These are phyloP conservation scores for Myotis daubentonii DNA, from an alignment of 2,797 vertebrate genomes.

Conservation along the genomic window DNA sequence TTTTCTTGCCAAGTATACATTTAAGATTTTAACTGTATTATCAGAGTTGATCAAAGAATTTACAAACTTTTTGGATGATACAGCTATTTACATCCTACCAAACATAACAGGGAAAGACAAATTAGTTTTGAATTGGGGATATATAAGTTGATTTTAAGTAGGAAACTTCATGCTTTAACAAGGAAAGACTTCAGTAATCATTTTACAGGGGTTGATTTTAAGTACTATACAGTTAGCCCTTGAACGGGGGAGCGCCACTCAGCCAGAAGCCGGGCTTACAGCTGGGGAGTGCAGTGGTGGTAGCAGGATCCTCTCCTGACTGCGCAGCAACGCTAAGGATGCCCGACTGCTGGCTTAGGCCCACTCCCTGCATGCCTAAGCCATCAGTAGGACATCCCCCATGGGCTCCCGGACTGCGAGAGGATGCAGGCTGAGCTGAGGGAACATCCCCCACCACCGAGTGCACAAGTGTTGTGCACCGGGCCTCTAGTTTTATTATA, in stretches of 20 bases:
- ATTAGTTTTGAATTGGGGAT: background rate
- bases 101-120: background rate
- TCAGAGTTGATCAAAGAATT: background rate
- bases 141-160: constrained; percentile 31
- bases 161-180: background rate
- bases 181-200: constrained; percentile 35
- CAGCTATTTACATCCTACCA: background rate
- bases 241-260: background rate
- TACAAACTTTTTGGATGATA: background rate
- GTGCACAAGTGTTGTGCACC: too few relatives aligned
- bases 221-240: background rate
- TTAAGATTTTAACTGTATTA: constrained; percentile 43
- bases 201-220: background rate
- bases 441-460: too few relatives aligned
- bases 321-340: too few relatives aligned
- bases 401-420: too few relatives aligned
- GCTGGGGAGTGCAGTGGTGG: too few relatives aligned
- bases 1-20: background rate
- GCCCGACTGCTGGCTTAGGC: too few relatives aligned
- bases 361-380: too few relatives aligned
- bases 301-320: too few relatives aligned
- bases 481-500: background rate
- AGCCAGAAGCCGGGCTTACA: too few relatives aligned
- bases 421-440: too few relatives aligned
- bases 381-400: too few relatives aligned